Percentiles rank a stretch among this genome's conserved stretches.
Conservation (phyloP, 2,113 vertebrate genomes). For the Rhinoptilus africanus region DNA sequence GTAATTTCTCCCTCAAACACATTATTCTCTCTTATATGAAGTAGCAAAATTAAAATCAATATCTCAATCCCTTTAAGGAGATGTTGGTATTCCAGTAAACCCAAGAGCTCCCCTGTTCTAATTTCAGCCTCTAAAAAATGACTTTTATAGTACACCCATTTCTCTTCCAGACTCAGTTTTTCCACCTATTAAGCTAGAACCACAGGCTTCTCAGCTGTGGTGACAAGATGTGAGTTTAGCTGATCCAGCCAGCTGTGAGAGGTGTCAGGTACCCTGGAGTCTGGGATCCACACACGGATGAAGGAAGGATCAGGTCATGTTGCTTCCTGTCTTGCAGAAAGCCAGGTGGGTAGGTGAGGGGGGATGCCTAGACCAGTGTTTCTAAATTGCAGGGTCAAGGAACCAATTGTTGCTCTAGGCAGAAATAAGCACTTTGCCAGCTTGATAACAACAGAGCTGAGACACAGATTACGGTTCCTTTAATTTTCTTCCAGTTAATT, state of each 20-base stretch:
- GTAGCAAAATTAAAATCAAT: neutral
- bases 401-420: neutral
- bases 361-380: neutral
- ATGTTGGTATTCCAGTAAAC: neutral
- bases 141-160: neutral
- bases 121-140: neutral
- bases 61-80: neutral
- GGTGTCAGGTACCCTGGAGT: neutral
- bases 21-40: neutral
- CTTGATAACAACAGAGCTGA: conserved; percentile 38
- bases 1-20: neutral
- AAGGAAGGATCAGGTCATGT: neutral
- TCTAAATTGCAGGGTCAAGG: conserved; percentile 28
- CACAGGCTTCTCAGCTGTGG: neutral
- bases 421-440: conserved; percentile 17
- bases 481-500: conserved; percentile 65
- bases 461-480: conserved; percentile 50
- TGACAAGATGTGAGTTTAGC: neutral
- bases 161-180: neutral
- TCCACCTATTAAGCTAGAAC: neutral
- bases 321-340: neutral
- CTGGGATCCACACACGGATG: neutral
- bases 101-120: neutral
- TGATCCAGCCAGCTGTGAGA: neutral
- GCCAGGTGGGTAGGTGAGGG: neutral